Percentiles rank a stretch among this genome's conserved stretches.
phyloP scores from a whole-genome alignment of 2,113 vertebrate species.

The Elephas maximus region DNA sequence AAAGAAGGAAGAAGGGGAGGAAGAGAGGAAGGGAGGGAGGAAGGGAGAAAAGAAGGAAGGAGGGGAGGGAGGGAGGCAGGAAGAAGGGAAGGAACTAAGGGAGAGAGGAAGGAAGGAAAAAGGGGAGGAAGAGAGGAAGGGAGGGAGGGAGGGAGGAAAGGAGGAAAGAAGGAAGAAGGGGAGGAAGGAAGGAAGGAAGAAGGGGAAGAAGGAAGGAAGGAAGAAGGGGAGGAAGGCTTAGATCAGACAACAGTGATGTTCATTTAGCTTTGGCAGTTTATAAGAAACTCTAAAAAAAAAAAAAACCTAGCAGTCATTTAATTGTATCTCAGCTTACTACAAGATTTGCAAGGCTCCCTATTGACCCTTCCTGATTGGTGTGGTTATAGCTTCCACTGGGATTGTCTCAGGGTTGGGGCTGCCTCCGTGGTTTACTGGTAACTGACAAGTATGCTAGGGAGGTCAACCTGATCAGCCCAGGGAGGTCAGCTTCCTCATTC shows the following conservation, averaged over 20 bases:
- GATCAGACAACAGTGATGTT: background rate
- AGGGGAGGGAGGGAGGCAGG: no score
- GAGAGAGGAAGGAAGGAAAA: no score
- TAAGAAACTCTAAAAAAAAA: background rate
- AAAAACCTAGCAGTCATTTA: background rate
- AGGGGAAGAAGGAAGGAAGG: background rate
- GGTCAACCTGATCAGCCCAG: accelerated
- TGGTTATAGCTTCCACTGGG: accelerated
- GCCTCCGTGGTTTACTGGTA: background rate
- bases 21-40: no score
- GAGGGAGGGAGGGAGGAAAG: no score
- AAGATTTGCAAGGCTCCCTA: background rate
- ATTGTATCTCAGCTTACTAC: background rate
- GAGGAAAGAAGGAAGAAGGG: no score
- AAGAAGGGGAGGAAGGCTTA: background rate
- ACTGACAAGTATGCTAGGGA: background rate
- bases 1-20: no score
- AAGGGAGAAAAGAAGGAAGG: no score
- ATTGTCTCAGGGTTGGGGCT: background rate
- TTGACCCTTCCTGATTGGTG: accelerated
- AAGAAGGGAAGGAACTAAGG: no score
- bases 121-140: no score
- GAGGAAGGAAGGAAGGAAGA: background rate
- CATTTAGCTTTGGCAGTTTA: background rate
- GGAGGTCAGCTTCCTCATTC: background rate